Evolutionary conservation across 2,113 vertebrate genomes (phyloP), one percentile per base, ranked within the genome.

Genomic region (Apteryx mantelli): DNA sequence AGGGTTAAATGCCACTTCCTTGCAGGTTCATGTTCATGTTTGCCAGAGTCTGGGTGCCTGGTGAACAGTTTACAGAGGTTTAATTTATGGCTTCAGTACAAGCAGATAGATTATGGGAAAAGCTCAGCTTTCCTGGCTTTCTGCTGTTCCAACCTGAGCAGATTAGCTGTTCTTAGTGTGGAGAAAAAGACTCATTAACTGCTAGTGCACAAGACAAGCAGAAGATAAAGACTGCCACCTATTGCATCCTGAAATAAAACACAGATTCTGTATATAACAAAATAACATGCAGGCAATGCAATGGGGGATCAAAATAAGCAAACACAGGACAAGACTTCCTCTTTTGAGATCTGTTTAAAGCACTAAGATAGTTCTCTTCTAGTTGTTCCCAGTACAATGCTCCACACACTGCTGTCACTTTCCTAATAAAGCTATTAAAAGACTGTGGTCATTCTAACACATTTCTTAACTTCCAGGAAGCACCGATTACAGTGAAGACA

Each of bases 191-290:
- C 13, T 6, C 0, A 2, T 58, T 60, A 85, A 32, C 46, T n/a
- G 22, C 38, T n/a, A 26, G 28, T 8, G 24, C 34, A 53, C 6
- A 4, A 50, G 14, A 65, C 5, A 76, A 76, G 69, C 11, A 24
- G 40, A 91, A 55, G 56, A 66, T 71, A 79, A 89, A 93, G 90
- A 63, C 93, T 96, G 91, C 75, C 97, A 97, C 46, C 96, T 97
- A 94, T 12, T 81, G 94, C 10, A 1, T 38, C 36, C 63, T 61
- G 48, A 87, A 76, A 78, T 68, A 82, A 80, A 97, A 64, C 58
- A 87, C 42, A 76, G 11, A 65, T 75, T 82, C 48, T 48, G 32
- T 21, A 38, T 10, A 19, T 6, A 86, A 25, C 34, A 78, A 36
- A 56, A 76, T 19, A 93, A 44, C 6, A 30, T 5, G 13, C 13